These are phyloP conservation scores for Bufo bufo DNA, from an alignment of 2,113 vertebrate species.

Conservation along the genomic window DNA sequence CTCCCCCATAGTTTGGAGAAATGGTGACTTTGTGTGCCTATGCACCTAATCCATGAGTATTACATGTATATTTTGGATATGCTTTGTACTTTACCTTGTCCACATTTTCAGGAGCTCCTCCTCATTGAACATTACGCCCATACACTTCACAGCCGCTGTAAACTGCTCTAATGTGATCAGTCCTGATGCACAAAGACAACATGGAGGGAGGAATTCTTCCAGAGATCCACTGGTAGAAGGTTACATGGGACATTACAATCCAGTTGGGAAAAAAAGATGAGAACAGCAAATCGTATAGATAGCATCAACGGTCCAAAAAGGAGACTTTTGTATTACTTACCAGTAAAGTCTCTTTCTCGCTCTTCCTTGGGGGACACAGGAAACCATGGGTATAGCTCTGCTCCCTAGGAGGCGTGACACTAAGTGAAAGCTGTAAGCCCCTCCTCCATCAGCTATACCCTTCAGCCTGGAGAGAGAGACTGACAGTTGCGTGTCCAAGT, in stretches of 20 bases:
- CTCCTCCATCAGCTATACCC: no score
- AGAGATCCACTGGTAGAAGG: background rate
- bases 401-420: no score
- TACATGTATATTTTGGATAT: background rate
- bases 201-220: conserved; percentile 30
- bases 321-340: no score
- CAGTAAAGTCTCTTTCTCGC: no score
- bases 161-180: conserved; percentile 42
- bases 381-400: no score
- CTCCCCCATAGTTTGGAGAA: no score
- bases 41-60: background rate
- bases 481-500: no score
- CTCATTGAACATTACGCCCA: conserved; percentile 20
- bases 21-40: no score
- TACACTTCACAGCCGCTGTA: conserved; percentile 12
- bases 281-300: background rate
- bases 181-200: conserved; percentile 33
- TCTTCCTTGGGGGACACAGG: no score
- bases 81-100: conserved; percentile 42
- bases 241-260: background rate
- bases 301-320: background rate
- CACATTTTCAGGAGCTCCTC: conserved; percentile 35
- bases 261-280: background rate
- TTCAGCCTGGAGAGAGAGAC: no score
- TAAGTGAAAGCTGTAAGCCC: no score